These are phyloP conservation scores for Graphium colonna DNA, from an alignment of 2,888 invertebrate genomes.

Conservation along the genomic window DNA sequence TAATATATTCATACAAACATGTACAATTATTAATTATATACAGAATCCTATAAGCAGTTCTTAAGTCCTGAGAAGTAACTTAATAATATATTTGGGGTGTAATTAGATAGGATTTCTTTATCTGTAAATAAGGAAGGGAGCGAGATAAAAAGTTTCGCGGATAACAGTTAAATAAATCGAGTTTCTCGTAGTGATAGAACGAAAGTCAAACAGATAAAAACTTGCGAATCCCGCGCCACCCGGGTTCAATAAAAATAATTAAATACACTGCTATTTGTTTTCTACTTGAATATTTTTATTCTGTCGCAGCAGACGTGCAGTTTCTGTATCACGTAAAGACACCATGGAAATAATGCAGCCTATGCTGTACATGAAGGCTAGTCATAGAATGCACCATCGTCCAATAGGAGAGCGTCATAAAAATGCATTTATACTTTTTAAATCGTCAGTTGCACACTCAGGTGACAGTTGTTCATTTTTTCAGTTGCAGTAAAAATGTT, in stretches of 20 bases:
- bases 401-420: neutral
- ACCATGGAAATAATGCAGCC: neutral
- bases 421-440: too few species aligned
- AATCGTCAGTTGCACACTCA: too few species aligned
- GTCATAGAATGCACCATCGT: neutral
- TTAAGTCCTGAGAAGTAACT: too few species aligned
- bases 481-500: too few species aligned
- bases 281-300: neutral
- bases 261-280: slow-evolving; percentile 6
- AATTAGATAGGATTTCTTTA: slow-evolving; percentile 18
- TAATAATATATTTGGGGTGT: neutral
- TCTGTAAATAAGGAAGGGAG: slow-evolving; percentile 23
- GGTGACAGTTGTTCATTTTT: too few species aligned
- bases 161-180: slow-evolving; percentile 43
- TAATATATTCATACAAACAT: too few species aligned
- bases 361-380: too few species aligned
- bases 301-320: neutral
- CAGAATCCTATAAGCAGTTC: too few species aligned
- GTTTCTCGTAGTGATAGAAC: slow-evolving; percentile 37
- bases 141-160: slow-evolving; percentile 40
- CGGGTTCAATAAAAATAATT: slow-evolving; percentile 23
- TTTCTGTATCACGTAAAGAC: neutral
- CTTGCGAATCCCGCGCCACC: slow-evolving; percentile 23
- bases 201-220: slow-evolving; percentile 41
- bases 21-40: too few species aligned